Conservation (phyloP, 1,140 invertebrate genomes). For the Grapholita molesta region DNA sequence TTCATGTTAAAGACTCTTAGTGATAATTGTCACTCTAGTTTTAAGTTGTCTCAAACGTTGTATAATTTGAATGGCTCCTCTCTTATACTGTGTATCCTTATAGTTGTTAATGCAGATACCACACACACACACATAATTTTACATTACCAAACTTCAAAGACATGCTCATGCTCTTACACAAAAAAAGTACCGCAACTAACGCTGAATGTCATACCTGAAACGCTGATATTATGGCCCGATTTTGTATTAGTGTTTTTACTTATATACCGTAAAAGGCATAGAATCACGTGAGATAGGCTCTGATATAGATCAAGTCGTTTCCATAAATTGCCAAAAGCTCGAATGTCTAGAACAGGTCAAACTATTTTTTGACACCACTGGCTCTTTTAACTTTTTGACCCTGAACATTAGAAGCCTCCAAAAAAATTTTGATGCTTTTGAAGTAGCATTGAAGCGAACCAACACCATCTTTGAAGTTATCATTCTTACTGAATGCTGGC, state of each 20-base stretch:
- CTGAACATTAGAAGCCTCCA: neutral
- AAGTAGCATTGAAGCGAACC: neutral
- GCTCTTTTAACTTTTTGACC: neutral
- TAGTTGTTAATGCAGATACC: neutral
- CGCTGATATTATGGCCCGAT: neutral
- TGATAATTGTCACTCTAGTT: neutral
- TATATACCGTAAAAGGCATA: neutral
- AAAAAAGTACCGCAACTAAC: neutral
- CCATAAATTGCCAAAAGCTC: neutral
- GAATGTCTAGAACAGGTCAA: neutral
- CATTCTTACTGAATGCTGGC: slow-evolving; percentile 9
- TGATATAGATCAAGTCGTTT: neutral
- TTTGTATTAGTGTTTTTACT: neutral
- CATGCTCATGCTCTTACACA: neutral
- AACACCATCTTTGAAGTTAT: neutral
- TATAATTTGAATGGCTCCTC: too few relatives aligned
- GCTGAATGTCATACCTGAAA: neutral
- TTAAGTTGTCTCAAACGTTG: too few relatives aligned
- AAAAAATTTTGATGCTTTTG: neutral
- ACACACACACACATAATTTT: neutral
- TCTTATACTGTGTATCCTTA: too few relatives aligned
- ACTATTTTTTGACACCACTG: neutral
- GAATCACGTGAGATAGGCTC: neutral
- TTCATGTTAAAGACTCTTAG: too few relatives aligned
- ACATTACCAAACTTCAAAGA: neutral